Evolutionary conservation across 2,797 vertebrate species (phyloP), one percentile per base, ranked within the genome.

Genomic region (Darevskia nairensis): DNA sequence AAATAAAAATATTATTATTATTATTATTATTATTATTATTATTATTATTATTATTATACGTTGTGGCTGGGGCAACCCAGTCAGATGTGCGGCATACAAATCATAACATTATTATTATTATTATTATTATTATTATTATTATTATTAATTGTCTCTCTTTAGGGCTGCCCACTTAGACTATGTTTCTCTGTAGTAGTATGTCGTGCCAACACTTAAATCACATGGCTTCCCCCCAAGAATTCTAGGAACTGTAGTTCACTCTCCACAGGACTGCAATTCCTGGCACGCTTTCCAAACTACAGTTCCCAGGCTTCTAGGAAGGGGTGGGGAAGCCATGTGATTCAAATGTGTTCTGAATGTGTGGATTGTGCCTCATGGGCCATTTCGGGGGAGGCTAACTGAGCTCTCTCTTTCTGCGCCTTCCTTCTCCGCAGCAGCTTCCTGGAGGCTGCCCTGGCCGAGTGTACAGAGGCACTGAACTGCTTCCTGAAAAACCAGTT

Each of bases 401-500:
- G 9, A 59, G 55, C 2, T 39, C 15, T 74, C 2, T 25, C 19
- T 74, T 7, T 21, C 32, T 21, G 4, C 7, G 3, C 9, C 66
- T 29, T 19, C 69, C 50, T 4, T 15, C 39, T 41, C 35, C 10
- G 3, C 61, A 76, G 41, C 50, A 89, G 78, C 72, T 41, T 32
- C 44, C 44, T 89, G 71, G 88, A 89, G 78, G 46, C 41, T 4
- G 96, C 95, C 89, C 95, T 98, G 90, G 96, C 97, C 35, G 97
- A 98, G 91, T 98, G 98, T 25, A 98, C 97, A 96, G 97, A 97
- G 88, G 98, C 98, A 19, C 83, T 98, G 94, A 97, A 97, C 90
- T 96, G 98, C 88, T 98, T 98, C 94, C 97, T 98, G 87, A 97
- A 97, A 95, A 98, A 98, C 95, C 97, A 96, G 92, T 98, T 98